These are phyloP conservation scores for Suncus etruscus DNA, from an alignment of 2,113 vertebrate genomes.

Conservation along the genomic window DNA sequence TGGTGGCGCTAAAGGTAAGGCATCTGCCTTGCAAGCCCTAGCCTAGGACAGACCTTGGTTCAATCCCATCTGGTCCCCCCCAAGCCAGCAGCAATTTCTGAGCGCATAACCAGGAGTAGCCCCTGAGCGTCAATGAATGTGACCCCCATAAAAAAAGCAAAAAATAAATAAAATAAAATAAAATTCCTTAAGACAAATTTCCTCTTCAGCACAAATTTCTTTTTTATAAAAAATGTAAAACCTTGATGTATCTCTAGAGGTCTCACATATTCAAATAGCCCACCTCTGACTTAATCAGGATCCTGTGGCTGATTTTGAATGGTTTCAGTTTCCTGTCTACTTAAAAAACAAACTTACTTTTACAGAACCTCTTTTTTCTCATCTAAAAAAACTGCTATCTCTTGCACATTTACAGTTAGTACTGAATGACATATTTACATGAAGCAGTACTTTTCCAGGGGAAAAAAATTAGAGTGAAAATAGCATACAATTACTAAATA, in stretches of 20 bases:
- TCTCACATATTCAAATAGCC: no score
- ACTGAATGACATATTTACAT: background rate
- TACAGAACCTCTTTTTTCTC: background rate
- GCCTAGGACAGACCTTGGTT: no score
- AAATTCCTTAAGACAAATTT: conserved; percentile 21
- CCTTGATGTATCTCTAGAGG: no score
- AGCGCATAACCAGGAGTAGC: no score
- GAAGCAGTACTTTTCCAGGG: background rate
- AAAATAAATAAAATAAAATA: no score
- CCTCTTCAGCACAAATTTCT: background rate
- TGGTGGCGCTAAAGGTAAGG: no score
- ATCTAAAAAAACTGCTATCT: background rate
- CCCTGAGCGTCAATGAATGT: no score
- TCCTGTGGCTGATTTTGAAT: background rate
- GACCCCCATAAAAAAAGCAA: no score
- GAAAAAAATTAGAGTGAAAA: background rate
- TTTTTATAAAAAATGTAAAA: background rate
- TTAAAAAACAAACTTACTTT: background rate
- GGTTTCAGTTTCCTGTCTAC: background rate
- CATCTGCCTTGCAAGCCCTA: no score
- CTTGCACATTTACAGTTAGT: background rate
- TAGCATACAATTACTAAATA: background rate
- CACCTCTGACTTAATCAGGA: no score
- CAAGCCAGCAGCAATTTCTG: no score
- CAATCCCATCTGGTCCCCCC: no score